phyloP scores from a whole-genome alignment of 2,797 vertebrate species.

The Protonibea diacanthus region DNA sequence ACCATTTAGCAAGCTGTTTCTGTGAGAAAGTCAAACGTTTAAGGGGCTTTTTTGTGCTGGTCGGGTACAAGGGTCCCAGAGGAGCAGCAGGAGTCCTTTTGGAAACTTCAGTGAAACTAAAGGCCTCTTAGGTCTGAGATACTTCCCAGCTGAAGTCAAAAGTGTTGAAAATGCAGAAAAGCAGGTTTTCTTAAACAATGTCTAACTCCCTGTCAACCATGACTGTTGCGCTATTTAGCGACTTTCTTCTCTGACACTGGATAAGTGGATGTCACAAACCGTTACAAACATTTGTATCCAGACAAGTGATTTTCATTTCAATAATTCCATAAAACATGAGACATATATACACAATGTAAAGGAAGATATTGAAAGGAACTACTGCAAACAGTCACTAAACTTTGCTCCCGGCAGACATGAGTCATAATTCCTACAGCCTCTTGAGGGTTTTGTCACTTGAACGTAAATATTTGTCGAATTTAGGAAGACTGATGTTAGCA shows the following conservation, averaged over 20 bases:
- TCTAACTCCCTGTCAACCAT: slow-evolving; percentile 75
- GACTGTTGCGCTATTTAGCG: slow-evolving; percentile 74
- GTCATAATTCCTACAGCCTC: neutral
- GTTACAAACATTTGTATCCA: slow-evolving; percentile 2
- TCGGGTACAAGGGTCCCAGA: slow-evolving; percentile 79
- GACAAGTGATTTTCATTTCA: neutral
- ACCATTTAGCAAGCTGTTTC: slow-evolving; percentile 90
- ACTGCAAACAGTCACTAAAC: neutral
- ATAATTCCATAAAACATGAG: neutral
- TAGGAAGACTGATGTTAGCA: neutral
- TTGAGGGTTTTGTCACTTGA: neutral
- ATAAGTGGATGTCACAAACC: slow-evolving; percentile 62
- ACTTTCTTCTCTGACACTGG: slow-evolving; percentile 56
- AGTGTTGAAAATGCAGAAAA: slow-evolving; percentile 83
- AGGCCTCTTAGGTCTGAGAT: slow-evolving; percentile 82
- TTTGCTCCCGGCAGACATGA: neutral
- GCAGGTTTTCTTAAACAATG: slow-evolving; percentile 75
- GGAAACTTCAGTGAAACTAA: slow-evolving; percentile 80
- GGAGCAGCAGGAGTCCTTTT: slow-evolving; percentile 84
- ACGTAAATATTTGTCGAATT: neutral
- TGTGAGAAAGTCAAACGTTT: slow-evolving; percentile 91
- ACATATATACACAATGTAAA: neutral
- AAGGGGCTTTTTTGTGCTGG: slow-evolving; percentile 81
- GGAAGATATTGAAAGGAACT: neutral
- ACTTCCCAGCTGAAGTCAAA: slow-evolving; percentile 85